Evolutionary conservation across 2,797 vertebrate species (phyloP), one percentile per base, ranked within the genome.

Genomic region (Scomberomorus guttatus): DNA sequence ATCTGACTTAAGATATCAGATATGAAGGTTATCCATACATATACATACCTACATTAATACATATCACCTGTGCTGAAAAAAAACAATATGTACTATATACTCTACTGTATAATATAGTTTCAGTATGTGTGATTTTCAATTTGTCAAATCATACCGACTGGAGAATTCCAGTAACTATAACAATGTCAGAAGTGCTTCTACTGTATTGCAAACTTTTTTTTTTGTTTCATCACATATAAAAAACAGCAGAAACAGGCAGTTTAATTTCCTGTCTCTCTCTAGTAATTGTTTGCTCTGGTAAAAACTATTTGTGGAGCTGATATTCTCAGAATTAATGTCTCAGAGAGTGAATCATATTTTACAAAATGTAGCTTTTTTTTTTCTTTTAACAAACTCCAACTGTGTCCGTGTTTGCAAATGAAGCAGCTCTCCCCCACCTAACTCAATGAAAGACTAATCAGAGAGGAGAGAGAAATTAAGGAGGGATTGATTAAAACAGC

Each of bases 401-500:
- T 71, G 71, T 34, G 39, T 61, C 17, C 0, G 3, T 57, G 37
- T 80, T 68, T 79, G 58, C 14, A 58, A 69, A 78, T 63, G 10
- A 58, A 39, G 34, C 67, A 52, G 66, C 50, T 46, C 42, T 39
- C n/a, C 17, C 4, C 2, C 29, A 29, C 11, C 22, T 6, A 24
- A 74, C 60, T 60, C 25, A 22, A 57, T 42, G 22, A 64, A 57
- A 75, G 27, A 48, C 32, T 52, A 72, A 80, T 69, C 65, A 67
- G 70, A 74, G 22, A 64, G 60, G 22, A 72, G 51, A 22, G 37
- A 54, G 5, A 74, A 74, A 67, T 68, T 8, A 72, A 62, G 44
- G 54, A 61, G 8, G 39, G 18, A 54, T 29, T 75, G 63, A 72
- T 77, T 79, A 72, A 72, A 76, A 65, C 22, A 2, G 27, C 2